These are phyloP conservation scores for Orius insidiosus DNA, from an alignment of 1,140 invertebrate genomes.

Conservation along the genomic window DNA sequence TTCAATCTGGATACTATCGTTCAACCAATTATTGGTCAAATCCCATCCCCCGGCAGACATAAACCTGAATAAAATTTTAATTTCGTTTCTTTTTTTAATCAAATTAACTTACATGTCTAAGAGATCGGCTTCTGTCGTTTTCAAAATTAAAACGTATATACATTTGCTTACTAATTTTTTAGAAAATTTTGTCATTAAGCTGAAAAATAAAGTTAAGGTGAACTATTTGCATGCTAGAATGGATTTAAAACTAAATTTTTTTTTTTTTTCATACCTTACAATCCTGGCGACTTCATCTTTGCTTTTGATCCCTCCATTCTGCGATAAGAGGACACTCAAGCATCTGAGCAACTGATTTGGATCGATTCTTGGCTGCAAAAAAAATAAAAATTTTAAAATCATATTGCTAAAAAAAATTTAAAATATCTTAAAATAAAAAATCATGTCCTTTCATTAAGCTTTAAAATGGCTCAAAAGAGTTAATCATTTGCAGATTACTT, in stretches of 20 bases:
- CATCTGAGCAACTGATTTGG: constrained; percentile 72
- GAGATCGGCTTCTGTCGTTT: constrained; percentile 67
- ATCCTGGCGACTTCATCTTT: constrained; percentile 66
- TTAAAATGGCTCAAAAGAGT: too few relatives aligned
- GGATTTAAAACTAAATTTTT: not conserved
- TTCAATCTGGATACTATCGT: constrained; percentile 60
- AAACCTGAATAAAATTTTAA: constrained; percentile 37
- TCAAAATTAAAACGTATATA: constrained; percentile 85
- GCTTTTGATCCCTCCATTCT: constrained; percentile 70
- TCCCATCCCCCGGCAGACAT: constrained; percentile 82
- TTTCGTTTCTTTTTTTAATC: constrained; percentile 6
- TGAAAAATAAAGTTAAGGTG: constrained; percentile 33
- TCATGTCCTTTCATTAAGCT: too few relatives aligned
- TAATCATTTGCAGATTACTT: too few relatives aligned
- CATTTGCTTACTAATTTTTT: constrained; percentile 91
- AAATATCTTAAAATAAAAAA: too few relatives aligned
- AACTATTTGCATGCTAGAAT: too few relatives aligned
- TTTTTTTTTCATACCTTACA: constrained; percentile 35
- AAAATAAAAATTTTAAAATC: constrained; percentile 15
- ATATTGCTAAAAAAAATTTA: too few relatives aligned
- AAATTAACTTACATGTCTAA: constrained; percentile 49
- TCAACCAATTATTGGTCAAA: constrained; percentile 71
- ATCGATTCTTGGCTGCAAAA: constrained; percentile 75
- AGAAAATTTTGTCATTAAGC: constrained; percentile 88
- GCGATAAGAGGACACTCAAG: constrained; percentile 61